phyloP scores from a whole-genome alignment of 2,888 invertebrate species.

The Drosophila koepferae region DNA sequence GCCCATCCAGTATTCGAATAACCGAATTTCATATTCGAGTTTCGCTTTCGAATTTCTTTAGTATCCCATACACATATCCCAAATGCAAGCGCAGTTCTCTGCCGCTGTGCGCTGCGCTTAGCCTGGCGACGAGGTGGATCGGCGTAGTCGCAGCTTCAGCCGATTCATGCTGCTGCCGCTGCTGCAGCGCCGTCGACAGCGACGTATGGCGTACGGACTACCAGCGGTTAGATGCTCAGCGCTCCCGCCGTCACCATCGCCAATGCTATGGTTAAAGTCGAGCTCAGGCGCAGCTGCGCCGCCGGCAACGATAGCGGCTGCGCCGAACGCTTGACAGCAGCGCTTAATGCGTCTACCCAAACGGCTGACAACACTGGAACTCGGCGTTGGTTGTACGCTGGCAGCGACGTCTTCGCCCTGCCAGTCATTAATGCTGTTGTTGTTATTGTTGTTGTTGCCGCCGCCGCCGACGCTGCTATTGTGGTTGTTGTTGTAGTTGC shows the following conservation, averaged over 20 bases:
- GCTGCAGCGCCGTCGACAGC: slow-evolving; percentile 62
- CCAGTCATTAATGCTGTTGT: slow-evolving; percentile 29
- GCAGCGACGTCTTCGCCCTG: slow-evolving; percentile 18
- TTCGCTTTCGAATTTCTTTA: slow-evolving; percentile 15
- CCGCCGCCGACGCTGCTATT: slow-evolving; percentile 11
- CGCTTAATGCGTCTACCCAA: slow-evolving; percentile 78
- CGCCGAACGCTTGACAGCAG: slow-evolving; percentile 64
- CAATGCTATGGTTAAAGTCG: slow-evolving; percentile 22
- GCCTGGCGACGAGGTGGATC: slow-evolving; percentile 70
- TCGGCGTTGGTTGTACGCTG: slow-evolving; percentile 13
- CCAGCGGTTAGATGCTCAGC: slow-evolving; percentile 62
- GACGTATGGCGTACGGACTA: slow-evolving; percentile 61
- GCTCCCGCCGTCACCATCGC: slow-evolving; percentile 40
- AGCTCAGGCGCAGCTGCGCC: slow-evolving; percentile 21
- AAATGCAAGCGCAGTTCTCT: slow-evolving; percentile 8
- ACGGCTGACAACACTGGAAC: slow-evolving; percentile 58
- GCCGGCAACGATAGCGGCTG: slow-evolving; percentile 26
- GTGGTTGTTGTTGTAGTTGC: slow-evolving; percentile 4
- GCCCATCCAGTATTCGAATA: slow-evolving; percentile 37
- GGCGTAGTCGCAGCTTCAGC: slow-evolving; percentile 67
- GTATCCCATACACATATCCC: slow-evolving; percentile 6
- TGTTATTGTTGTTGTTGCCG: slow-evolving; percentile 12
- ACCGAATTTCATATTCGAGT: slow-evolving; percentile 5
- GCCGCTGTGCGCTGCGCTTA: slow-evolving; percentile 31
- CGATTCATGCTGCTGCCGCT: slow-evolving; percentile 66